A percentile compares a stretch with the other conserved stretches of the same genome.
phyloP scores from a whole-genome alignment of 2,888 invertebrate genomes.

The Venusia cambrica region DNA sequence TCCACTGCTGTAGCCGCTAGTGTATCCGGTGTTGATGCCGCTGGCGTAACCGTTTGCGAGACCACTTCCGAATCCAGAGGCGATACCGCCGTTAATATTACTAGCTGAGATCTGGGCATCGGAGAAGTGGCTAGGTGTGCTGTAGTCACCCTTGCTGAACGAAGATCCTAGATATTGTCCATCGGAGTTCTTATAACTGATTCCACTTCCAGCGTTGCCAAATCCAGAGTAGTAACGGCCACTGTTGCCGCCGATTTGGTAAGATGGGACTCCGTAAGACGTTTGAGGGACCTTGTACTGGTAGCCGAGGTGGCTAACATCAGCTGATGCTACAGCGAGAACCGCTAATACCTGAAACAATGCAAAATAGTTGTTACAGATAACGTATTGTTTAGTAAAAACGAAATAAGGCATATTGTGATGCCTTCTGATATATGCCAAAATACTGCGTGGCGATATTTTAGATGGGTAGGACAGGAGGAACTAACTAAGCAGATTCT shows the following conservation, averaged over 20 bases:
- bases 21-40: constrained; percentile 16
- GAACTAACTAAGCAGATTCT: too few species aligned
- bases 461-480: too few species aligned
- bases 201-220: constrained; percentile 23
- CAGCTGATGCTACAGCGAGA: constrained; percentile 54
- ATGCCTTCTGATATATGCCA: too few species aligned
- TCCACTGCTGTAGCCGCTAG: too few species aligned
- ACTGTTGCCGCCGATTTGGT: constrained; percentile 39
- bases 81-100: constrained; percentile 8
- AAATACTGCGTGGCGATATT: too few species aligned
- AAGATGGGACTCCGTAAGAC: constrained; percentile 62
- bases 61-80: constrained; percentile 8
- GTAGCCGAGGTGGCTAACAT: constrained; percentile 56
- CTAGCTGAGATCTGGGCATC: constrained; percentile 17
- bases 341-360: constrained; percentile 55
- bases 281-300: constrained; percentile 65
- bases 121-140: constrained; percentile 10
- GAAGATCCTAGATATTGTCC: constrained; percentile 28
- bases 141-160: constrained; percentile 20
- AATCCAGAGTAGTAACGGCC: constrained; percentile 38
- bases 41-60: constrained; percentile 11
- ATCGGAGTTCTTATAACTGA: constrained; percentile 30
- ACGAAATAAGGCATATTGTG: too few species aligned
- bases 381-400: too few species aligned
- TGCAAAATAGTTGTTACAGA: constrained; percentile 5